A percentile compares a stretch with the other conserved stretches of the same genome.
These are phyloP conservation scores for Circaetus cinerascens DNA, from an alignment of 2,113 vertebrate species.

Conservation along the genomic window DNA sequence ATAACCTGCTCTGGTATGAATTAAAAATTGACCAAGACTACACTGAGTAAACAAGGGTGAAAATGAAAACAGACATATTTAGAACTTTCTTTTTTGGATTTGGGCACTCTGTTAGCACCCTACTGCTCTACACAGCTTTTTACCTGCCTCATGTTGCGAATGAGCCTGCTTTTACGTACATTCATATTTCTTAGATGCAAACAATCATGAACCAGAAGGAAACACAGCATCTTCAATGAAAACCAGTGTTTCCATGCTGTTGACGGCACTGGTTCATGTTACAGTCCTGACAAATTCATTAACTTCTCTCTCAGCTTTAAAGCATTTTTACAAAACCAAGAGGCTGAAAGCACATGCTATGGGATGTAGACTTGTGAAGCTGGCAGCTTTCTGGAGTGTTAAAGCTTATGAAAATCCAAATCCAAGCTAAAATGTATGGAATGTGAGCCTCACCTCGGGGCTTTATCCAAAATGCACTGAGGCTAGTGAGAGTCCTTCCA, in stretches of 20 bases:
- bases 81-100: background rate
- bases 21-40: background rate
- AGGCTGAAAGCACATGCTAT: background rate
- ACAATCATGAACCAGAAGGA: background rate
- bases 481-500: background rate
- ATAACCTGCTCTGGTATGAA: background rate
- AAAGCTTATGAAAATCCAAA: slow-evolving; percentile 60
- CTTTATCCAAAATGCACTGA: background rate
- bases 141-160: background rate
- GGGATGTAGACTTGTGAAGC: background rate
- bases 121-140: background rate
- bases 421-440: slow-evolving; percentile 61
- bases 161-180: background rate
- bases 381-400: slow-evolving; percentile 25
- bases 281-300: background rate
- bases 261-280: background rate
- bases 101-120: background rate
- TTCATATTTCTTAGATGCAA: background rate
- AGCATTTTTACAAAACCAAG: background rate
- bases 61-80: background rate
- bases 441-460: background rate
- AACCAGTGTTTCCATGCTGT: background rate
- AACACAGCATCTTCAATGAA: background rate
- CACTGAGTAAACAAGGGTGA: background rate
- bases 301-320: background rate